Conservation (phyloP, 92 coral and sea anemone species). For the Anthopleura xanthogrammica region DNA sequence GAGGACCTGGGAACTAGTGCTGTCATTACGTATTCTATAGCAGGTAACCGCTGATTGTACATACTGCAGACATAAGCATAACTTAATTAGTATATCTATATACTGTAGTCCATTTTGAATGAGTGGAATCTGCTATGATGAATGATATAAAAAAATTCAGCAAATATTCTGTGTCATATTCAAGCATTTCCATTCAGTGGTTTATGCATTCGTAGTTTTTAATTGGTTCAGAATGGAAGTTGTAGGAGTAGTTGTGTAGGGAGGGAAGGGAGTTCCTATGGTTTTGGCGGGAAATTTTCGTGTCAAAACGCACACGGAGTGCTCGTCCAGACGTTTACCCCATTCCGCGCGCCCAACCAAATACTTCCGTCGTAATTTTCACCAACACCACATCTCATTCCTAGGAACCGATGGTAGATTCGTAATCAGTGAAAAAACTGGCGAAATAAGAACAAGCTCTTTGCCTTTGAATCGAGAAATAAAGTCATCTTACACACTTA, state of each 20-base stretch:
- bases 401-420: conserved; percentile 74
- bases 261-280: not conserved
- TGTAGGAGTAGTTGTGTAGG: too few relatives aligned
- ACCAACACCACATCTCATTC: too few relatives aligned
- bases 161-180: too few relatives aligned
- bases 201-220: too few relatives aligned
- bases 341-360: too few relatives aligned
- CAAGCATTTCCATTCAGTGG: too few relatives aligned
- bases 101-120: too few relatives aligned
- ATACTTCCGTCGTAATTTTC: not conserved
- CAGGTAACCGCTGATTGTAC: conserved; percentile 53
- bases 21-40: conserved; percentile 61
- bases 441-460: conserved; percentile 84
- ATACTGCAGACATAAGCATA: not conserved
- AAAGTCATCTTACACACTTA: conserved; percentile 55
- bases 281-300: not conserved
- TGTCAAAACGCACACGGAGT: too few relatives aligned
- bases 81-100: not conserved
- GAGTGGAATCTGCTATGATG: too few relatives aligned
- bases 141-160: too few relatives aligned
- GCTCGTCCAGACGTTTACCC: too few relatives aligned
- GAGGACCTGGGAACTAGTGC: conserved; percentile 85
- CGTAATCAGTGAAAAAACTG: conserved; percentile 68
- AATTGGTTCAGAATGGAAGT: too few relatives aligned
- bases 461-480: conserved; percentile 72